Evolutionary conservation across 1,140 invertebrate species (phyloP).

Genomic region (Diabrotica virgifera): DNA sequence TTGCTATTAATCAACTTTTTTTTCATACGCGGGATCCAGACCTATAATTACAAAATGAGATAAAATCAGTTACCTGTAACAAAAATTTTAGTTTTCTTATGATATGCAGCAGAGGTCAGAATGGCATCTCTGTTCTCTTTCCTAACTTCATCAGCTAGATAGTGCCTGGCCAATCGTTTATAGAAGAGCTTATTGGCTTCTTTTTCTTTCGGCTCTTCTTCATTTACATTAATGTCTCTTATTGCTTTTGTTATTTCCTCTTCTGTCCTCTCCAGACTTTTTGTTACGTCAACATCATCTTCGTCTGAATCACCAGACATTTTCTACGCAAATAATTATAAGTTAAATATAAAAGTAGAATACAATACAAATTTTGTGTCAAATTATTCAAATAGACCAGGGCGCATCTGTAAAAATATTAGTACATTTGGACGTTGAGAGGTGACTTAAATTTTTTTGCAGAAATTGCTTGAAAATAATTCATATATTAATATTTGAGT

Average conservation of each 20-base stretch:
- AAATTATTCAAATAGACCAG: too few species aligned
- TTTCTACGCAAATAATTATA: too few species aligned
- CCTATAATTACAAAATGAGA: slow-evolving; percentile 9
- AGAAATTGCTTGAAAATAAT: too few species aligned
- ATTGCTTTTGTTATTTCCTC: slow-evolving; percentile 52
- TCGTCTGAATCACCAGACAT: slow-evolving; percentile 50
- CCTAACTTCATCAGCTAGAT: slow-evolving; percentile 66
- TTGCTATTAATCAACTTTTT: too few species aligned
- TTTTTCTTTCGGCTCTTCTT: slow-evolving; percentile 47
- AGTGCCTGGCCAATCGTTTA: slow-evolving; percentile 67
- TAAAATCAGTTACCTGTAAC: slow-evolving; percentile 58
- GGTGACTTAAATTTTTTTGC: too few species aligned
- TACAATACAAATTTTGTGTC: too few species aligned
- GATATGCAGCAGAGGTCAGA: slow-evolving; percentile 77
- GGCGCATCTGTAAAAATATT: too few species aligned
- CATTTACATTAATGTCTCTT: slow-evolving; percentile 48
- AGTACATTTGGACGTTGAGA: too few species aligned
- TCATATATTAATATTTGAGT: too few species aligned
- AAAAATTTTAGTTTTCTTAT: slow-evolving; percentile 73
- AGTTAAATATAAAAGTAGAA: too few species aligned
- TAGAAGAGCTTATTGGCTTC: slow-evolving; percentile 60
- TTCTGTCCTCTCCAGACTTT: slow-evolving; percentile 50
- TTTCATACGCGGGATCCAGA: too few species aligned
- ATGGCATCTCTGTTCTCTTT: slow-evolving; percentile 59
- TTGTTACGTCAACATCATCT: slow-evolving; percentile 56